Base-by-base conservation (phyloP, 2,888 invertebrate species). In the Scaptomyza tumidula region DNA sequence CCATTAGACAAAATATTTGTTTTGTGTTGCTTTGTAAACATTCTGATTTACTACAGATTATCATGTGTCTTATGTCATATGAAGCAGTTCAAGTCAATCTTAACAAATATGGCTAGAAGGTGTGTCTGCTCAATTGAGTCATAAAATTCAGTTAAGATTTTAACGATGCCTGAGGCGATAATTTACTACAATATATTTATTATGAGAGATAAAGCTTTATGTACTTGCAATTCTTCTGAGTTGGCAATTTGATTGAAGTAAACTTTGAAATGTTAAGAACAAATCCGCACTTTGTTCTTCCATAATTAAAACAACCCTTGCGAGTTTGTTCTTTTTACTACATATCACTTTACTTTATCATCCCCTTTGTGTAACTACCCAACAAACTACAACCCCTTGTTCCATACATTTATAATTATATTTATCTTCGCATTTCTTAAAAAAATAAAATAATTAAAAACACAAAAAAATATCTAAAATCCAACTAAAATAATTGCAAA, bases 31-130 rank as follows among this genome's bases (percentile, higher is more conserved):
- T 37, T 54, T 71, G 62, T 75, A 37, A 71, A 58, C 58, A 67
- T 63, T 84, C 71, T 71, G 76, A 86, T 83, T 81, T 81, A 69
- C 75, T 85, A 71, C 63, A 75, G 71, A 75, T 82, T 66, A 85
- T 73, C 75, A 53, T 53, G 43, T 68, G 72, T 65, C 67, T 55
- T 62, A 16, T 14, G 39, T 44, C 56, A 75, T 75, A 61, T 29
- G 78, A 61, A 55, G 50, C 64, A 49, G 39, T 31, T 48, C 41
- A 35, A 62, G 53, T 45, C 64, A 63, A 50, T 46, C 57, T 31
- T 49, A 33, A 16, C 59, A 48, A 64, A 67, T 82, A 65, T 69
- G 75, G 31, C 35, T 24, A n/a, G 33, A 52, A 52, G 70, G 10
- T 49, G 10, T 53, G 45, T 39, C 41, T 16, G 24, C n/a, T n/a